Evolutionary conservation across 2,797 vertebrate species (phyloP), one percentile per base, ranked within the genome.

Genomic region (Ambastaia sidthimunki): DNA sequence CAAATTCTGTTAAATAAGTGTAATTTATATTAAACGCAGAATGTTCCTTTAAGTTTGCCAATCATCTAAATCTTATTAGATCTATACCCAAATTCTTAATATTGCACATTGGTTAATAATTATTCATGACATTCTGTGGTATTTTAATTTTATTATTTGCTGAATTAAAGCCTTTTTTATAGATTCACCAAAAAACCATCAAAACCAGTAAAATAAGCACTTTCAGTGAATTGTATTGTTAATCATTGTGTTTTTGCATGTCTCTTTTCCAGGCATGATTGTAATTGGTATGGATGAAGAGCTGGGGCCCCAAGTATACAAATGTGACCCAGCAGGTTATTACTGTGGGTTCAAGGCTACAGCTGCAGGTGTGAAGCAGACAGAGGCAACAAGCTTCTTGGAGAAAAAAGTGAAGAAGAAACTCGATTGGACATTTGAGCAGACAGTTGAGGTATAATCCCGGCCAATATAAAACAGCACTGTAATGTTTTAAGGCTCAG

Each of bases 391-490:
- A 88, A 99, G 97, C 91, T 99, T 98, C 90, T 94, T 99, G 88
- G 98, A 99, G 93, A 99, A 99, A 93, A 99, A 98, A 93, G 95
- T 98, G 84, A 99, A 99, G 94, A 99, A 99, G 95, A 99, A 98
- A 93, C 93, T 97, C 89, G 98, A 99, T 75, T 99, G 97, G 98
- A 97, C 95, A 3, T 99, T 96, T 34, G 96, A 96, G 86, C 96
- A 99, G 89, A 99, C 96, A 15, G 93, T 99, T 28, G 98, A 99
- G 96, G 98, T 98, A 63, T 60, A 12, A 15, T 34, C n/a, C 4
- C 10, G 25, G 37, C 18, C 37, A 25, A 44, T 60, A 6, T 10
- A 47, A 18, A 5, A 50, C 48, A 18, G 48, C 48, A 16, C 4
- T 7, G 6, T 37, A 37, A 5, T 1, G 7, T 37, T 37, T 37